phyloP scores from a whole-genome alignment of 2,113 vertebrate genomes.

The Gallinago media region DNA sequence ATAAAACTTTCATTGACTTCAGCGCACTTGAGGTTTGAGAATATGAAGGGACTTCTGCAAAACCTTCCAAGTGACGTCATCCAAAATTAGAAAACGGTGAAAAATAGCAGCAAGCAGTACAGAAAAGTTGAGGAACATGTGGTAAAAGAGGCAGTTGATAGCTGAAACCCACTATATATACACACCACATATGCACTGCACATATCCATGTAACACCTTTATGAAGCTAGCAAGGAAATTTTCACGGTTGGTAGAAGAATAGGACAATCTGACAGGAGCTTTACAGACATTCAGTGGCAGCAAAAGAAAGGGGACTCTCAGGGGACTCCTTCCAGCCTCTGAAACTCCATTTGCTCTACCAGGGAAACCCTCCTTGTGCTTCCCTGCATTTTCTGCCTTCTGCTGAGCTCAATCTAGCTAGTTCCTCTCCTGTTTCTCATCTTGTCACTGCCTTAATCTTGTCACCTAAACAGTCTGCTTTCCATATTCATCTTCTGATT shows the following conservation, averaged over 20 bases:
- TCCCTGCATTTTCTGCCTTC: neutral
- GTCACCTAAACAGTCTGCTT: neutral
- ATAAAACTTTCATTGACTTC: neutral
- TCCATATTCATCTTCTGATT: neutral
- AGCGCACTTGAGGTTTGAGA: neutral
- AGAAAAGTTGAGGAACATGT: neutral
- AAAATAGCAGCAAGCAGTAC: neutral
- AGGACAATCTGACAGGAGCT: neutral
- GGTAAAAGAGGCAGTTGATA: neutral
- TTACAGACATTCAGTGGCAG: neutral
- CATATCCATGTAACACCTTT: neutral
- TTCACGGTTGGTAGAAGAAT: neutral
- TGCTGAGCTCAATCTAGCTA: neutral
- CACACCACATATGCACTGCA: neutral
- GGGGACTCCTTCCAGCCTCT: neutral
- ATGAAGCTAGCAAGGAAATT: neutral
- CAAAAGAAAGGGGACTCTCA: neutral
- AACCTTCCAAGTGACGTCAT: neutral
- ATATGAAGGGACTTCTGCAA: neutral
- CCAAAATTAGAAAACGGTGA: neutral
- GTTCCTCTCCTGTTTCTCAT: neutral
- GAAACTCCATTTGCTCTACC: neutral
- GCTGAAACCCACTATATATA: neutral
- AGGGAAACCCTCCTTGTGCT: neutral
- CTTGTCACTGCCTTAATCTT: neutral